Evolutionary conservation across 2,113 vertebrate species (phyloP), one percentile per base, ranked within the genome.

Genomic region (Chelonoidis abingdonii): DNA sequence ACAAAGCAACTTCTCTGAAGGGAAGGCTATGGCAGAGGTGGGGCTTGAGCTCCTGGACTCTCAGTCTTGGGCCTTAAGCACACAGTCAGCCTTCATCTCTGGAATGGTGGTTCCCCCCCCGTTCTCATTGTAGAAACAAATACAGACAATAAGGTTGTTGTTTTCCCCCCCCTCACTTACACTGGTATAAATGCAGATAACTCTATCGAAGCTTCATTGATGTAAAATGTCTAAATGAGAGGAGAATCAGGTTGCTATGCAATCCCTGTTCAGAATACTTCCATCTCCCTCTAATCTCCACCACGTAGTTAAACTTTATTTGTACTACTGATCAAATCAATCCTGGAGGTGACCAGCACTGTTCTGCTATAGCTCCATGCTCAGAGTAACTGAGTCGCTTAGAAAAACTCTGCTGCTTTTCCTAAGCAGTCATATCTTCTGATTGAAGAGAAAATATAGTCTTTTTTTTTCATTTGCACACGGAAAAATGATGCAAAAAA

Each of bases 171-270:
- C 10, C 4, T 6, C 10, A 11, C 44, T 93, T 52, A 88, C 87
- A 76, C 7, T 11, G 59, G 1, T n/a, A 7, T 5, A 14, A 78
- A 78, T 25, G 24, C 13, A 12, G 41, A 79, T 72, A 57, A 94
- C 2, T 38, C 69, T 41, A 35, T 4, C 0, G 1, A 29, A 90
- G 11, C 85, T 14, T 35, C 82, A 21, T 10, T 86, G 65, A 31
- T 0, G 4, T 27, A 0, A 1, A 47, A 82, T 10, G 3, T 27
- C 6, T 83, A 44, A 1, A 8, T 10, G 17, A 22, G 5, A 56
- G 72, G 29, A 38, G 0, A 87, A 78, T 69, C 49, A 16, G 47
- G 27, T 17, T 53, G 38, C 89, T 85, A 4, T 21, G 24, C 79
- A 6, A 2, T 38, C 0, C 6, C 4, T 10, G 79, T 76, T 53